These are phyloP conservation scores for Dexiosoma caninum DNA, from an alignment of 2,888 invertebrate genomes.

Conservation along the genomic window DNA sequence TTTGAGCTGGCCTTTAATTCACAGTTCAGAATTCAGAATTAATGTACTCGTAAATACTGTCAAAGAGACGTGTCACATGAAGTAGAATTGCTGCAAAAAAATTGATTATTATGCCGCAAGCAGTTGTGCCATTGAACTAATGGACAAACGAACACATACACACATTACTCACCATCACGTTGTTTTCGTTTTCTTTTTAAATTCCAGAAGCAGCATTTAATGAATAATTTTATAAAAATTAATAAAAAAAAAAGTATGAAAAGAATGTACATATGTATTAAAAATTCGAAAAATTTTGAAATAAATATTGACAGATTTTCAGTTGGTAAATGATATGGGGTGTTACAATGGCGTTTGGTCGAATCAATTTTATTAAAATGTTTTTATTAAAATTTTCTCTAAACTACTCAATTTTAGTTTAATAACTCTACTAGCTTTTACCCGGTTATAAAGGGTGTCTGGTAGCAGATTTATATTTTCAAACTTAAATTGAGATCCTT, in stretches of 20 bases:
- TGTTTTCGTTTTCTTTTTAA: conserved; percentile 5
- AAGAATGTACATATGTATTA: background rate
- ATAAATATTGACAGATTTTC: background rate
- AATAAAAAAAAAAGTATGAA: background rate
- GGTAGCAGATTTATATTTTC: background rate
- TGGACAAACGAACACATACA: background rate
- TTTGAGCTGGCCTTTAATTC: background rate
- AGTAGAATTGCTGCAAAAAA: background rate
- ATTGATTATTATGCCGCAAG: conserved; percentile 15
- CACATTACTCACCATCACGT: background rate
- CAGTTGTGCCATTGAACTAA: conserved; percentile 26
- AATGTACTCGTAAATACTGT: too few species aligned
- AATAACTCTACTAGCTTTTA: too few species aligned
- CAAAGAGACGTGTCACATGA: background rate
- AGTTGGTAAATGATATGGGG: background rate
- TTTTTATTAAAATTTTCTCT: too few species aligned
- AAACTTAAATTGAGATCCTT: too few species aligned
- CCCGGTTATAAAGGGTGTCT: background rate
- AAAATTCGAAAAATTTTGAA: background rate
- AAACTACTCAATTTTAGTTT: too few species aligned
- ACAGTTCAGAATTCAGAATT: too few species aligned
- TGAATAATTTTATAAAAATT: background rate
- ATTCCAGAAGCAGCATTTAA: background rate
- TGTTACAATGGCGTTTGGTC: background rate
- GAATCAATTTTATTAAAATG: background rate